A percentile compares a stretch with the other conserved stretches of the same genome.
phyloP scores from a whole-genome alignment of 2,113 vertebrate genomes.

The Sorex araneus region DNA sequence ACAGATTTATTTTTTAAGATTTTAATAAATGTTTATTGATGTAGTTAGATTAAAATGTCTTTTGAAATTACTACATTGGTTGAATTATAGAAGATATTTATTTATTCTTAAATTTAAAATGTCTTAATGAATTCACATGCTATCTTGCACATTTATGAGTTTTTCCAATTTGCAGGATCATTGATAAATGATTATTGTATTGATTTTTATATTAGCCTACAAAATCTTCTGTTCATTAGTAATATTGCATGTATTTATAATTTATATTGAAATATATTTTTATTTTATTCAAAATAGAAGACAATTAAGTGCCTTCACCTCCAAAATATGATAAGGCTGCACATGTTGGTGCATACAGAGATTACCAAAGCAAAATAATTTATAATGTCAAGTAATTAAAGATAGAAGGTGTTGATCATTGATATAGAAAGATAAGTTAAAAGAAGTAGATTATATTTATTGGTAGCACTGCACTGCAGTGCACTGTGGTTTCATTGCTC shows the following conservation, averaged over 20 bases:
- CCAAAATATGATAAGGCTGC: not conserved
- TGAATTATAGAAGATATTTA: slow-evolving; percentile 58
- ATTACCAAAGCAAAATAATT: not conserved
- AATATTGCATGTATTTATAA: slow-evolving; percentile 10
- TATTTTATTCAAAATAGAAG: not conserved
- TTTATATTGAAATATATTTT: not conserved
- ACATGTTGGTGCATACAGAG: not conserved
- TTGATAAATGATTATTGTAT: slow-evolving; percentile 71
- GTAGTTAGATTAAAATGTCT: not conserved
- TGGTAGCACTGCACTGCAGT: too few relatives aligned
- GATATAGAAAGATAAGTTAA: not conserved
- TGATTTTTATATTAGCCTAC: slow-evolving; percentile 61
- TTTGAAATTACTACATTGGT: not conserved
- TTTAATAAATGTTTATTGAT: not conserved
- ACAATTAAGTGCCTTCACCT: not conserved
- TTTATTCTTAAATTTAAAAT: slow-evolving; percentile 32
- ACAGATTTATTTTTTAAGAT: not conserved
- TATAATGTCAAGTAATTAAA: not conserved
- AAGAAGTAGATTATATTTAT: not conserved
- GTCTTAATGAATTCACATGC: slow-evolving; percentile 56
- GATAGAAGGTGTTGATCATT: not conserved
- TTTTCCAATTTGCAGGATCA: slow-evolving; percentile 79
- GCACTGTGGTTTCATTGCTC: too few relatives aligned
- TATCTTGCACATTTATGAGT: slow-evolving; percentile 50
- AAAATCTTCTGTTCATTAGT: not conserved